Conservation (phyloP, 2,797 vertebrate species). For the Epinephelus malabaricus region DNA sequence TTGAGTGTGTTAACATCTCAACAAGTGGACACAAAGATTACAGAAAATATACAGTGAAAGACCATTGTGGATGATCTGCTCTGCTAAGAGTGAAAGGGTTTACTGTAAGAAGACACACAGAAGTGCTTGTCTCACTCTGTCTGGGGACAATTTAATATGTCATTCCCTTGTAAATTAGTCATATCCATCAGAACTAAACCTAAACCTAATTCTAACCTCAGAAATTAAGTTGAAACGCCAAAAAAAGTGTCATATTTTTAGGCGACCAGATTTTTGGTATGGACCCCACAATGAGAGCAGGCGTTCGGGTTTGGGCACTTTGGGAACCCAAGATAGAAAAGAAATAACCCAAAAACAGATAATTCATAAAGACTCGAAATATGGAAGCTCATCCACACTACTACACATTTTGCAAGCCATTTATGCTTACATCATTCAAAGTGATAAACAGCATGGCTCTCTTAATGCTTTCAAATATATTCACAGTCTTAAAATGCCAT, state of each 20-base stretch:
- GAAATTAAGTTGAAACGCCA: neutral
- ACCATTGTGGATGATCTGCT: neutral
- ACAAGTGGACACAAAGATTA: neutral
- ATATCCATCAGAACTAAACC: neutral
- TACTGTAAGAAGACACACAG: slow-evolving; percentile 9
- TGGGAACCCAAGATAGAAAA: neutral
- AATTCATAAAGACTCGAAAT: slow-evolving; percentile 23
- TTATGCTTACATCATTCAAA: slow-evolving; percentile 4
- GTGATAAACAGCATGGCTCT: neutral
- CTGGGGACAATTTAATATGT: neutral
- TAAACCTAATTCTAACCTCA: neutral
- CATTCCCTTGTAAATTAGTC: neutral
- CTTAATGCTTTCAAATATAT: slow-evolving; percentile 19
- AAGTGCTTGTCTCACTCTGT: neutral
- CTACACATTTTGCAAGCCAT: slow-evolving; percentile 40
- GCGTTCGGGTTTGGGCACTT: neutral
- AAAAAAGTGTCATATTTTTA: neutral
- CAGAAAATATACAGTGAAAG: neutral
- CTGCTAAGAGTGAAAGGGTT: neutral
- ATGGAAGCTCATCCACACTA: neutral
- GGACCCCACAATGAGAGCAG: neutral
- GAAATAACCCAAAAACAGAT: slow-evolving; percentile 2
- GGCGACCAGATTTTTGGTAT: neutral
- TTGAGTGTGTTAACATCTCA: neutral
- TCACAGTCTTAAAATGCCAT: slow-evolving; percentile 17